A percentile compares a stretch with the other conserved stretches of the same genome.
Conservation (phyloP, 1,140 invertebrate species). For the Cotesia vestalis region DNA sequence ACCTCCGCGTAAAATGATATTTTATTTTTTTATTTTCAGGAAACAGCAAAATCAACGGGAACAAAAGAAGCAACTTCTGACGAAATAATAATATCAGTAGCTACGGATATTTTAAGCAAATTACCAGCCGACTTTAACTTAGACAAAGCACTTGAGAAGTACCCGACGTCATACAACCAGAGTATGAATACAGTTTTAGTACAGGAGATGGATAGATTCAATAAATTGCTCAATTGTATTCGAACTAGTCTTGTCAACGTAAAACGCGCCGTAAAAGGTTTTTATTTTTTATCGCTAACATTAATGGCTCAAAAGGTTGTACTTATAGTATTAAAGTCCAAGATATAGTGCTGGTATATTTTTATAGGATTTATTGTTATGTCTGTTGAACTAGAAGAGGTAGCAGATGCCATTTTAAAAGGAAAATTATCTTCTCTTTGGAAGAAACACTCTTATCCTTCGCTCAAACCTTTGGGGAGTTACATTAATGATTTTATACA, state of each 20-base stretch:
- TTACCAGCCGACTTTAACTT: slow-evolving; percentile 81
- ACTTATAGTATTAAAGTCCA: too few relatives aligned
- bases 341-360: slow-evolving; percentile 34
- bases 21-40: slow-evolving; percentile 46
- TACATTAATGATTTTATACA: slow-evolving; percentile 89
- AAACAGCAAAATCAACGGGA: slow-evolving; percentile 51
- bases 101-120: slow-evolving; percentile 75
- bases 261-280: slow-evolving; percentile 90
- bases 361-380: slow-evolving; percentile 80
- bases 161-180: slow-evolving; percentile 83
- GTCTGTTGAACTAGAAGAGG: slow-evolving; percentile 87
- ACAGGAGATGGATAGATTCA: slow-evolving; percentile 93
- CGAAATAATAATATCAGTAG: slow-evolving; percentile 75
- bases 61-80: slow-evolving; percentile 69
- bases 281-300: slow-evolving; percentile 34
- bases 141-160: slow-evolving; percentile 73
- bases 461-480: slow-evolving; percentile 88
- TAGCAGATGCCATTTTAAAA: slow-evolving; percentile 82
- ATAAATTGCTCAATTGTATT: slow-evolving; percentile 80
- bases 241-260: slow-evolving; percentile 80
- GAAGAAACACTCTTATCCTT: slow-evolving; percentile 90
- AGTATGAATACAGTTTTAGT: slow-evolving; percentile 93
- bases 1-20: neutral
- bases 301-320: too few relatives aligned
- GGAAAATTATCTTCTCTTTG: slow-evolving; percentile 86